Percentiles rank a stretch among this genome's conserved stretches.
These are phyloP conservation scores for Chiroxiphia lanceolata DNA, from an alignment of 2,797 vertebrate genomes.

Conservation along the genomic window DNA sequence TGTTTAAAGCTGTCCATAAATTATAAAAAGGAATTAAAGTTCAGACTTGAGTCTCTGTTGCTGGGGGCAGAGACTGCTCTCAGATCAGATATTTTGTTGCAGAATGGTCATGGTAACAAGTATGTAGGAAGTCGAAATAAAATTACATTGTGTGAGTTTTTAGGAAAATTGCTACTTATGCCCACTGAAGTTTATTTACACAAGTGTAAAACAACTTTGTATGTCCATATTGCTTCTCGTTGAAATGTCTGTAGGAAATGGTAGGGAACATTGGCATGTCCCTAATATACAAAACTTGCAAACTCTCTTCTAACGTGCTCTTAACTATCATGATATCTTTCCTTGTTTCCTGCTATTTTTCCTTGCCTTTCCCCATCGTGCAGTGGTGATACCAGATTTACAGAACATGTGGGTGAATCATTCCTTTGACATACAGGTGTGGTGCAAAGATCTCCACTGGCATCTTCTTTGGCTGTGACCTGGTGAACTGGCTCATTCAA, in stretches of 20 bases:
- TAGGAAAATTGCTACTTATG: neutral
- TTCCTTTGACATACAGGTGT: constrained; percentile 92
- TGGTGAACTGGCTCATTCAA: constrained; percentile 93
- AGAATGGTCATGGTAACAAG: neutral
- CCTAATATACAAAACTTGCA: constrained; percentile 44
- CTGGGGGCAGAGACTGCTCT: neutral
- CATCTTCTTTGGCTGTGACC: constrained; percentile 91
- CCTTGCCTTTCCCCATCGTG: constrained; percentile 66
- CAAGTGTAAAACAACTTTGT: neutral
- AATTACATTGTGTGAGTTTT: neutral
- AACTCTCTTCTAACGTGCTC: constrained; percentile 63
- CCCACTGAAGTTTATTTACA: neutral
- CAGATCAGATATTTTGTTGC: neutral
- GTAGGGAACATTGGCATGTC: constrained; percentile 10
- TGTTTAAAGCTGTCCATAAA: neutral
- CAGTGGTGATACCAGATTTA: constrained; percentile 80
- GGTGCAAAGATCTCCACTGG: constrained; percentile 81
- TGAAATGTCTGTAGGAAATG: neutral
- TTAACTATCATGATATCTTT: constrained; percentile 73
- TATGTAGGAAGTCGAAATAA: neutral
- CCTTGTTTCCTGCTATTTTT: constrained; percentile 73
- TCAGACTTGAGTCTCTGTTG: neutral
- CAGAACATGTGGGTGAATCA: constrained; percentile 83
- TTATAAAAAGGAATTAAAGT: neutral
- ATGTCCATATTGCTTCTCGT: neutral